Conservation (phyloP, 2,113 vertebrate species). For the Egretta garzetta region DNA sequence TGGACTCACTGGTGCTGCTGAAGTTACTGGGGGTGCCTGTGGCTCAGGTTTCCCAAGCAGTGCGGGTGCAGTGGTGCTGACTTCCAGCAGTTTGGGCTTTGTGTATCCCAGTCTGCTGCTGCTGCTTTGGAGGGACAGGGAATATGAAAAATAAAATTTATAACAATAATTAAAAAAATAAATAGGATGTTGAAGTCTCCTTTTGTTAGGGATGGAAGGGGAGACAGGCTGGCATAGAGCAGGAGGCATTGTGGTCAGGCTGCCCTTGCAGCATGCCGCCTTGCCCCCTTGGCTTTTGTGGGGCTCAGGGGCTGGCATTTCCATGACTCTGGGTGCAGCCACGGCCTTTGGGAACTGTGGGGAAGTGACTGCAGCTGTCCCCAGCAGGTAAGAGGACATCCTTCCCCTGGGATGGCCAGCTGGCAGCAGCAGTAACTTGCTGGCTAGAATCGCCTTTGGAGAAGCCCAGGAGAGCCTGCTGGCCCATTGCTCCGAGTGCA, state of each 20-base stretch:
- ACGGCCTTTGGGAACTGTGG: neutral
- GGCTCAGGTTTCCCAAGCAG: neutral
- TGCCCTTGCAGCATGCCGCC: neutral
- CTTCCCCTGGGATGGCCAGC: neutral
- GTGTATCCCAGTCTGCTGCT: neutral
- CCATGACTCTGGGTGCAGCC: neutral
- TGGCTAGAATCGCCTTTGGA: neutral
- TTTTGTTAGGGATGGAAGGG: neutral
- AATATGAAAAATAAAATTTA: neutral
- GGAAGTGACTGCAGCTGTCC: neutral
- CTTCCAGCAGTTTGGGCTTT: neutral
- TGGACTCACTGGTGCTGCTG: neutral
- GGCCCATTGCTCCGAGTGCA: fast-evolving
- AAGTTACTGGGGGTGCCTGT: neutral
- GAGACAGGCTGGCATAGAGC: neutral
- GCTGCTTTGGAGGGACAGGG: neutral
- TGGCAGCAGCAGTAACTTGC: neutral
- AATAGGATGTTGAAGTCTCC: neutral
- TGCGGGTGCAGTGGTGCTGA: neutral
- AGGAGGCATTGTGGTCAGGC: neutral
- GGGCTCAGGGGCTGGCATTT: neutral
- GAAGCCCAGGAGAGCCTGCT: neutral
- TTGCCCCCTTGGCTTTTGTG: fast-evolving
- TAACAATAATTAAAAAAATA: neutral
- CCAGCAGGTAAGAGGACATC: neutral